Conservation (phyloP, 2,888 invertebrate species). For the Dryadula phaetusa region DNA sequence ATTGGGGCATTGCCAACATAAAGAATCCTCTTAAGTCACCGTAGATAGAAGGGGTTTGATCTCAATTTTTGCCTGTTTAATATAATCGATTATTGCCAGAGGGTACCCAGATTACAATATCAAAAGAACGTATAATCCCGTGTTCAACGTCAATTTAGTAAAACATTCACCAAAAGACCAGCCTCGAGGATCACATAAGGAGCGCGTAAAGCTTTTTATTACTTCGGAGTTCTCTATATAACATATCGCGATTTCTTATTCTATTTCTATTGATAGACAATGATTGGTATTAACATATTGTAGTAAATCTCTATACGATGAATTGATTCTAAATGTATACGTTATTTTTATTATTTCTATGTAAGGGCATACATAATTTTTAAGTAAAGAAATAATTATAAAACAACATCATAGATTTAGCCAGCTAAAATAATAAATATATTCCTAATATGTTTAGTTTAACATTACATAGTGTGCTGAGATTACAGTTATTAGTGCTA, state of each 20-base stretch:
- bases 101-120: constrained; percentile 78
- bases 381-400: too few relatives aligned
- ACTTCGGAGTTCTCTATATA: constrained; percentile 12
- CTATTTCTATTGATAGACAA: constrained; percentile 8
- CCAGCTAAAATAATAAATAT: too few relatives aligned
- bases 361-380: too few relatives aligned
- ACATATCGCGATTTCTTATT: constrained; percentile 11
- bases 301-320: too few relatives aligned
- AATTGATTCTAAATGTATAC: too few relatives aligned
- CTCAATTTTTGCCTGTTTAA: constrained; percentile 76
- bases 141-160: constrained; percentile 73
- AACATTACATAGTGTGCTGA: too few relatives aligned
- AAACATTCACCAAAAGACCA: constrained; percentile 62
- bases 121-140: constrained; percentile 77
- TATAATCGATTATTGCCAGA: constrained; percentile 75
- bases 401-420: too few relatives aligned
- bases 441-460: too few relatives aligned
- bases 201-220: constrained; percentile 47
- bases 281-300: constrained; percentile 18
- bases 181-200: constrained; percentile 50
- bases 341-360: too few relatives aligned
- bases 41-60: constrained; percentile 62
- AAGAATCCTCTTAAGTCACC: constrained; percentile 66
- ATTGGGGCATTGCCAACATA: constrained; percentile 63
- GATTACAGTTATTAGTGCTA: too few relatives aligned